These are phyloP conservation scores for Mimachlamys varia DNA, from an alignment of 2,888 invertebrate genomes.

Conservation along the genomic window DNA sequence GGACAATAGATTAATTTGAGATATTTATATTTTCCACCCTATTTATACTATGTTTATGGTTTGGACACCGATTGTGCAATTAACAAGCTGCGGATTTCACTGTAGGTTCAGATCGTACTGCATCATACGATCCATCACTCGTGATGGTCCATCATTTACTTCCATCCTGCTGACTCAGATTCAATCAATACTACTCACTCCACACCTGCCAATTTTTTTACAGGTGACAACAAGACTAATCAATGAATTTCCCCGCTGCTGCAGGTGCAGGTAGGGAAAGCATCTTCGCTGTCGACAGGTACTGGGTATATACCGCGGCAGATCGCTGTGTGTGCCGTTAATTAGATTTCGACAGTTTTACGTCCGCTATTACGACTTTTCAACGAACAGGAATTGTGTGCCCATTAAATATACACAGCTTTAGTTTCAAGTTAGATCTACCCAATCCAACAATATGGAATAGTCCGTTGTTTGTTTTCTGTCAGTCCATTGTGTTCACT, in stretches of 20 bases:
- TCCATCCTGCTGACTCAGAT: background rate
- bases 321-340: background rate
- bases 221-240: background rate
- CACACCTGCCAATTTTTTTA: constrained; percentile 1
- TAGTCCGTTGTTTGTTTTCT: background rate
- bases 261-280: background rate
- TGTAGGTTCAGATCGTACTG: background rate
- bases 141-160: background rate
- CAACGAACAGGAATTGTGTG: too few relatives aligned
- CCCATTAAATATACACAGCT: background rate
- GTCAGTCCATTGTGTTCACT: background rate
- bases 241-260: background rate
- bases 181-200: background rate
- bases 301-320: background rate
- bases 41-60: too few relatives aligned
- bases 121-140: background rate
- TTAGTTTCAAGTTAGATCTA: background rate
- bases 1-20: too few relatives aligned
- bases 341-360: too few relatives aligned
- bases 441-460: background rate
- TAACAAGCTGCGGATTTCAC: too few relatives aligned
- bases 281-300: background rate
- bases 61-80: too few relatives aligned
- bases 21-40: too few relatives aligned
- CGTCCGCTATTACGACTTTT: too few relatives aligned